Percentiles rank a stretch among this genome's conserved stretches.
Conservation (phyloP, 2,113 vertebrate genomes). For the Aythya baeri region DNA sequence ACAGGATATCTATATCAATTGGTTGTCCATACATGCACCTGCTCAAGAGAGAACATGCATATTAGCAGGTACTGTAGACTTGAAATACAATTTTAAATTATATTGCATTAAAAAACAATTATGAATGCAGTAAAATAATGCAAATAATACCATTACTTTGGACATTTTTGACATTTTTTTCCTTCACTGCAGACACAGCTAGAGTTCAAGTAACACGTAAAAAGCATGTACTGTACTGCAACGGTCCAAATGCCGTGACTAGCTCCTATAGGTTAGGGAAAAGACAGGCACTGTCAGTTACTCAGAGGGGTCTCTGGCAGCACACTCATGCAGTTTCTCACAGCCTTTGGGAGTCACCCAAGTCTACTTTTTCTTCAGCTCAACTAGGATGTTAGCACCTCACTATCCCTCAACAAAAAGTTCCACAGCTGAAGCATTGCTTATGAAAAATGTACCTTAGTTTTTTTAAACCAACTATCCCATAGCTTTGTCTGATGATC, state of each 20-base stretch:
- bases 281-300: neutral
- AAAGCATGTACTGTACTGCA: neutral
- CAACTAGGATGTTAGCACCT: accelerated
- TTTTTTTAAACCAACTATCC: neutral
- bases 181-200: neutral
- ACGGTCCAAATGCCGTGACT: neutral
- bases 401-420: neutral
- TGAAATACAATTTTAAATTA: neutral
- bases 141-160: neutral
- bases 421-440: neutral
- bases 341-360: neutral
- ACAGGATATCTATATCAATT: neutral
- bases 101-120: neutral
- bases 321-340: neutral
- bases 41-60: neutral
- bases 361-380: neutral
- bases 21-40: neutral
- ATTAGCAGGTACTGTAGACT: neutral
- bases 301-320: neutral
- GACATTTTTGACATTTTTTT: neutral
- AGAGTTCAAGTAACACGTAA: neutral
- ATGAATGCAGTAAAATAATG: neutral
- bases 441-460: neutral
- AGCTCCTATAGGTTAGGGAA: neutral
- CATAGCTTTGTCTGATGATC: neutral